Base-by-base conservation (phyloP, 1,140 invertebrate genomes). In the Diorhabda carinulata region DNA sequence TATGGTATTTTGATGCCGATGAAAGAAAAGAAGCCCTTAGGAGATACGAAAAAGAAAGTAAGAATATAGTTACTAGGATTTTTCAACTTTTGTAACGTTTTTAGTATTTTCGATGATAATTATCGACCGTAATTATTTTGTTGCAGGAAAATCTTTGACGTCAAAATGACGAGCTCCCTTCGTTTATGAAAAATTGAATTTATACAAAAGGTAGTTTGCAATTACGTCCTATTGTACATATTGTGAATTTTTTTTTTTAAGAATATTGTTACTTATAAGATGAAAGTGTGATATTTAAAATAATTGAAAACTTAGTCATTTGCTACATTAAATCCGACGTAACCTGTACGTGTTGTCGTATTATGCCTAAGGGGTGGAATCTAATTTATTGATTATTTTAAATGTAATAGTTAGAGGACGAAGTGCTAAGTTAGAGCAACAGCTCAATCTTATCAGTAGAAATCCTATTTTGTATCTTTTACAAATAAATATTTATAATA, bases 1-100 rank as follows among this genome's bases (percentile, higher is more conserved):
- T 98, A 57, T 98, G 96, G 96, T 98, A 98, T 81, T 96, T 96
- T 80, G 95, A 97, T 82, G 88, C 91, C 1, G 87, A 89, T 69
- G 94, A 97, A 82, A 87, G 93, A 75, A 89, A 89, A 77, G 86
- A 89, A 76, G 93, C 93, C 47, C 85, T 88, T 64, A 81, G 84
- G 73, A 83, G 87, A 78, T 89, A 86, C 75, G 86, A 88, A 81
- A 85, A 84, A 78, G 85, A 86, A 82, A 81, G 84, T 85, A 81
- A 81, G 83, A 78, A 74, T 10, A 62, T 2, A 62, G 52, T 64
- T 64, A 44, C 25, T 0, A 4, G 47, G 0, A 4, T n/a, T 8
- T 52, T 52, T 8, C 6, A 4, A 52, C n/a, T 8, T 8, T n/a
- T 52, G n/a, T 52, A 8, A 4, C 6, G n/a, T 52, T 52, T 8